Conservation (phyloP, 1,140 invertebrate genomes). For the Odontomachus brunneus region DNA sequence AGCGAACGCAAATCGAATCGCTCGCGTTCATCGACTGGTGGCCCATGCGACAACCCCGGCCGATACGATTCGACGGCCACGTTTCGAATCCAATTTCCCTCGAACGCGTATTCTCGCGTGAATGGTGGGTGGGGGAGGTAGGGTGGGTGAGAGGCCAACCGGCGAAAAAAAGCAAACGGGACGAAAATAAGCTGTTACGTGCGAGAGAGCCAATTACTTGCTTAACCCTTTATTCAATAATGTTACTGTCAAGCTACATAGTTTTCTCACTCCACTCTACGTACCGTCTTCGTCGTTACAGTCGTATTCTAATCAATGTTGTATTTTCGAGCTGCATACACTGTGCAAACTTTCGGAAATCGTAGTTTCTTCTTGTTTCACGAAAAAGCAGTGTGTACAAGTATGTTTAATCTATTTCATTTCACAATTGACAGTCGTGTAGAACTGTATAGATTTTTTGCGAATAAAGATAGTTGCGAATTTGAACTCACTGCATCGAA, state of each 20-base stretch:
- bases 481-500: no score
- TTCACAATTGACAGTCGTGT: no score
- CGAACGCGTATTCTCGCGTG: conserved; percentile 20
- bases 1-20: conserved; percentile 49
- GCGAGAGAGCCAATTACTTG: neutral
- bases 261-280: neutral
- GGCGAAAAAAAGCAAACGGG: neutral
- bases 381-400: no score
- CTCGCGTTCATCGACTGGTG: conserved; percentile 33
- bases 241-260: neutral
- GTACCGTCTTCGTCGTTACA: neutral
- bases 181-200: conserved; percentile 17
- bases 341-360: neutral
- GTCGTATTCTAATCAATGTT: neutral
- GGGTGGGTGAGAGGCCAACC: neutral
- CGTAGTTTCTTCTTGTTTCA: neutral
- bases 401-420: no score
- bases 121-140: neutral
- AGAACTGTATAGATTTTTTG: no score
- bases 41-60: conserved; percentile 16
- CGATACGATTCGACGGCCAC: conserved; percentile 26
- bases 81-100: conserved; percentile 44
- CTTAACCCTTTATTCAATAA: conserved; percentile 20
- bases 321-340: no score
- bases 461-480: no score